Conservation (phyloP, 2,888 invertebrate species). For the Listrodromus nycthemerus region DNA sequence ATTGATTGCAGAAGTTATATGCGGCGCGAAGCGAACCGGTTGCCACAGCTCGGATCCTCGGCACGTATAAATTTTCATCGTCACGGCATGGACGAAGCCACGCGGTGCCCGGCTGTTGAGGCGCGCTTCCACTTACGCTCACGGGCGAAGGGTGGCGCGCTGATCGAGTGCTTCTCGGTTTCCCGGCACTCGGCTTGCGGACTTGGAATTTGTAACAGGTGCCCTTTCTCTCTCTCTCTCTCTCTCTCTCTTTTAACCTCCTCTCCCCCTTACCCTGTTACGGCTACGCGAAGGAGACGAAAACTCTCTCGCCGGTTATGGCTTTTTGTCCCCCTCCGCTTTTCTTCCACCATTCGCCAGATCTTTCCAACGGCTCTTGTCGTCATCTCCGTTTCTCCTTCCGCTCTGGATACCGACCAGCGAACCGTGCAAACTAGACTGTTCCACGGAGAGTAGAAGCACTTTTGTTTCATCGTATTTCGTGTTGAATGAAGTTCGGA, state of each 20-base stretch:
- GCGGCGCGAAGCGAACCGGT: slow-evolving; percentile 51
- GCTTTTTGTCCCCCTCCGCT: slow-evolving; percentile 25
- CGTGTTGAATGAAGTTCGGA: neutral
- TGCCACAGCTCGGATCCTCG: slow-evolving; percentile 42
- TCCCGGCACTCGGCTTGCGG: slow-evolving; percentile 64
- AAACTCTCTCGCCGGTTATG: slow-evolving; percentile 46
- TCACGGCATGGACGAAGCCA: slow-evolving; percentile 61
- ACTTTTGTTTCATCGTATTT: slow-evolving; percentile 30
- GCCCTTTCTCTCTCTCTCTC: slow-evolving; percentile 66
- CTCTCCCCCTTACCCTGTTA: neutral
- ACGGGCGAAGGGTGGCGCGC: slow-evolving; percentile 12
- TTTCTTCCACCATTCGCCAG: neutral
- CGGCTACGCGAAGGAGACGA: slow-evolving; percentile 25
- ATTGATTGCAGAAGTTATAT: slow-evolving; percentile 43
- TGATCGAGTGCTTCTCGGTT: slow-evolving; percentile 32
- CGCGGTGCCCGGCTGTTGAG: slow-evolving; percentile 18
- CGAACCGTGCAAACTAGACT: too few relatives aligned
- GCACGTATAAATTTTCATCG: slow-evolving; percentile 71
- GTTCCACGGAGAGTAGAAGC: too few relatives aligned
- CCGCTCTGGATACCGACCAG: too few relatives aligned
- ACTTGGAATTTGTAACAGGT: slow-evolving; percentile 76
- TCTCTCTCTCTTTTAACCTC: too few relatives aligned
- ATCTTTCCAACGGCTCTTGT: neutral
- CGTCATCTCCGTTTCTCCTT: neutral
- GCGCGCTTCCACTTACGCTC: slow-evolving; percentile 16